Conservation (phyloP, 2,888 invertebrate species). For the Rotaria socialis region DNA sequence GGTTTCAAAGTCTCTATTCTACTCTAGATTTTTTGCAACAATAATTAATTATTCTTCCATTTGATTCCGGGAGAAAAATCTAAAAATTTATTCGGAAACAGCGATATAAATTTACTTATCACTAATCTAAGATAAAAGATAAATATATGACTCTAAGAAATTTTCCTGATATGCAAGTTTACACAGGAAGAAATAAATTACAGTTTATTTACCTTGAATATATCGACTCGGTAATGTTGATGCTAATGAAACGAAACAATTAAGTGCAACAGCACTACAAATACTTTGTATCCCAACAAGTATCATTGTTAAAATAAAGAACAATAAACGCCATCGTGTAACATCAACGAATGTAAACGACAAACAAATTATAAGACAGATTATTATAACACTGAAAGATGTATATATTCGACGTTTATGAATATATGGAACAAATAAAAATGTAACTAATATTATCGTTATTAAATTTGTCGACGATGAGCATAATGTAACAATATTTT, state of each 20-base stretch:
- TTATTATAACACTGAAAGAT: not conserved
- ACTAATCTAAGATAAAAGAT: too few species aligned
- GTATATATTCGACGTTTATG: not conserved
- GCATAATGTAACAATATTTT: not conserved
- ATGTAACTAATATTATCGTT: not conserved
- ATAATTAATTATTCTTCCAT: too few species aligned
- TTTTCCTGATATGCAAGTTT: too few species aligned
- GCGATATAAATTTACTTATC: too few species aligned
- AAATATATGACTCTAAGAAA: too few species aligned
- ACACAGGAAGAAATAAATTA: too few species aligned
- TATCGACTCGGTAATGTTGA: not conserved
- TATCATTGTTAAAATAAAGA: not conserved
- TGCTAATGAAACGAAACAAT: constrained; percentile 18
- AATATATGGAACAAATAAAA: not conserved
- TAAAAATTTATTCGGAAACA: too few species aligned
- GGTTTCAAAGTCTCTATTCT: too few species aligned
- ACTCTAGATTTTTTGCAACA: too few species aligned
- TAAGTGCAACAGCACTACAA: not conserved
- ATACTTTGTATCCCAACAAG: not conserved
- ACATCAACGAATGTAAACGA: not conserved
- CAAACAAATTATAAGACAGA: not conserved
- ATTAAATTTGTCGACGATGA: not conserved
- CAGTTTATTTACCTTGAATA: not conserved
- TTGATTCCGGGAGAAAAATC: too few species aligned
- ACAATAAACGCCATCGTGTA: not conserved